These are phyloP conservation scores for Corythornis cristatus DNA, from an alignment of 2,113 vertebrate genomes.

Conservation along the genomic window DNA sequence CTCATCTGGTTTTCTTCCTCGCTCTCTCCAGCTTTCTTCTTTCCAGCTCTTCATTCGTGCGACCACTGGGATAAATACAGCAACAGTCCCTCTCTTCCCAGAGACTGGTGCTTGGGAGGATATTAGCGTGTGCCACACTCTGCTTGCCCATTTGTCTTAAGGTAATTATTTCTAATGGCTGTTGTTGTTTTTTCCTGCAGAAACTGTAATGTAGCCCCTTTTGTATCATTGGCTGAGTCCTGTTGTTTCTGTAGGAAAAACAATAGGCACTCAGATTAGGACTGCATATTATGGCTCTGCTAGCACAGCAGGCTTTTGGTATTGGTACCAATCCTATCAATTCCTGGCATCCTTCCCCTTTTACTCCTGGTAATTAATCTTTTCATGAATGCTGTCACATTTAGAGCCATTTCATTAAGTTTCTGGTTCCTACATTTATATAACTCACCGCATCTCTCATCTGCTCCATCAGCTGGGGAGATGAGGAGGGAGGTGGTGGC, in stretches of 20 bases:
- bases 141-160: constrained; percentile 50
- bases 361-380: constrained; percentile 87
- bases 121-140: constrained; percentile 51
- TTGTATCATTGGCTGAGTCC: constrained; percentile 75
- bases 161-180: constrained; percentile 76
- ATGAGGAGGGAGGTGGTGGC: not conserved
- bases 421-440: constrained; percentile 56
- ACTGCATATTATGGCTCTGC: constrained; percentile 77
- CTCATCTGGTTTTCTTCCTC: not conserved
- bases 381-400: constrained; percentile 82
- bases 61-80: constrained; percentile 36
- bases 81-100: constrained; percentile 24
- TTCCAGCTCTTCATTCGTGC: not conserved
- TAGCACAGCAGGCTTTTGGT: constrained; percentile 78
- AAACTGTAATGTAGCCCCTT: constrained; percentile 76
- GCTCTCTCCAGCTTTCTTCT: not conserved
- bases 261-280: constrained; percentile 80
- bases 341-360: constrained; percentile 80
- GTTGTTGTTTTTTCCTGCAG: constrained; percentile 70
- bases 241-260: constrained; percentile 80
- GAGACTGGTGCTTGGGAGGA: constrained; percentile 42
- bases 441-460: constrained; percentile 33
- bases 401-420: constrained; percentile 79
- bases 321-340: constrained; percentile 82
- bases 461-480: constrained; percentile 24